These are phyloP conservation scores for Macrosteles quadrilineatus DNA, from an alignment of 1,140 invertebrate genomes.

Conservation along the genomic window DNA sequence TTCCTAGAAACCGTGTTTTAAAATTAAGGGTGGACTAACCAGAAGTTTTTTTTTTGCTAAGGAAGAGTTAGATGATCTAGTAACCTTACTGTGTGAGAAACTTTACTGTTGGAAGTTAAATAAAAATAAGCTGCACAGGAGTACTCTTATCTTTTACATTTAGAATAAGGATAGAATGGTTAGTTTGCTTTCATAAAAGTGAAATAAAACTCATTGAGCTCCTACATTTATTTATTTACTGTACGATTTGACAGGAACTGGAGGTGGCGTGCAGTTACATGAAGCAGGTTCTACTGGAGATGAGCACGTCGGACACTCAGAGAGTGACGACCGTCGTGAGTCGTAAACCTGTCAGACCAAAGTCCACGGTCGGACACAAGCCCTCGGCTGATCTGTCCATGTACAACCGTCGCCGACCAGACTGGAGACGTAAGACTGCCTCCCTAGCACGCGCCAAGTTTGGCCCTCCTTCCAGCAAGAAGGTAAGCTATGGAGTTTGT, in stretches of 20 bases:
- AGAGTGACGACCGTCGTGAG: not conserved
- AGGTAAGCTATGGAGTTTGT: not conserved
- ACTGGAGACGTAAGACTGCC: not conserved
- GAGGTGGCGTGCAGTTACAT: slow-evolving; percentile 13
- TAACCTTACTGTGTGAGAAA: no score
- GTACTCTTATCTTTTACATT: no score
- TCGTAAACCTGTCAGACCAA: not conserved
- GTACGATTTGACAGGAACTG: not conserved
- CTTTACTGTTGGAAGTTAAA: no score
- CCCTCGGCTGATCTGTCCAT: slow-evolving; percentile 14
- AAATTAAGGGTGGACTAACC: no score
- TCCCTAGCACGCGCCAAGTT: not conserved
- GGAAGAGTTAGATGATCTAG: no score
- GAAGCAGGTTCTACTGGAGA: slow-evolving; percentile 1
- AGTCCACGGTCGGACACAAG: not conserved
- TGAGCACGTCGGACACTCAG: not conserved
- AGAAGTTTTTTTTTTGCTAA: no score
- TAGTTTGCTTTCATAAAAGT: no score
- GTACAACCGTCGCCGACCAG: not conserved
- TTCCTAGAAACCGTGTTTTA: no score
- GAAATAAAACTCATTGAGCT: no score
- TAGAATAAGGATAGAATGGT: no score
- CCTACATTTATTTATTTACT: no score
- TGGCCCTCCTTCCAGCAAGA: not conserved
- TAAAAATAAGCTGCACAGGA: no score